These are phyloP conservation scores for Probosciger aterrimus DNA, from an alignment of 2,113 vertebrate genomes.

Conservation along the genomic window DNA sequence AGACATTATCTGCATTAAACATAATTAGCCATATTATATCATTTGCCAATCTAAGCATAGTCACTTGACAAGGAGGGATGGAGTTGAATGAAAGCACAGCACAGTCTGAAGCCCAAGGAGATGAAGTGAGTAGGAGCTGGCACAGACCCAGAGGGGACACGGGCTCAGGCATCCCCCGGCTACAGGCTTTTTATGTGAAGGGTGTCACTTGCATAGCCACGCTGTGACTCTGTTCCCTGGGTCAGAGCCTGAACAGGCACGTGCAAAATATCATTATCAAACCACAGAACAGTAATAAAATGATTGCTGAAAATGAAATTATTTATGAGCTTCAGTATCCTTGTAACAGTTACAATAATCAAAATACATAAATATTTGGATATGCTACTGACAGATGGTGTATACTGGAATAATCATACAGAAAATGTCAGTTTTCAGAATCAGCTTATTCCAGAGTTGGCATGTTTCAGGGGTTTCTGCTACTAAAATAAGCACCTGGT, in stretches of 20 bases:
- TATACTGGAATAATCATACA: conserved; percentile 46
- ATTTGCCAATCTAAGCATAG: neutral
- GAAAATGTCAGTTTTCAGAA: conserved; percentile 45
- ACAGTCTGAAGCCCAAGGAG: neutral
- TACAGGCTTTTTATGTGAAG: neutral
- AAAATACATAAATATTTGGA: conserved; percentile 66
- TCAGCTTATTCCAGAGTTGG: conserved; percentile 37
- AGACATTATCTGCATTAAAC: conserved; percentile 53
- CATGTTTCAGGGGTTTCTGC: conserved; percentile 32
- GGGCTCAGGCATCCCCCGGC: accelerated
- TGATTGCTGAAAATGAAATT: neutral
- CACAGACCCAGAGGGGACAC: accelerated
- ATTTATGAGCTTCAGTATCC: conserved; percentile 24
- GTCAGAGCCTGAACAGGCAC: neutral
- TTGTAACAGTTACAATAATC: conserved; percentile 6
- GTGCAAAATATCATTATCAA: neutral
- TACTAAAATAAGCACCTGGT: conserved; percentile 54
- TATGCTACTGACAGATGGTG: conserved; percentile 42
- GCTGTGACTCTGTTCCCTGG: neutral
- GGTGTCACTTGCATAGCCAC: neutral
- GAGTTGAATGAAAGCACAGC: neutral
- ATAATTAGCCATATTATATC: conserved; percentile 38
- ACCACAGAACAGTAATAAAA: neutral
- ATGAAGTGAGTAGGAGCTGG: neutral
- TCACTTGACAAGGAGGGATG: neutral